Conservation (phyloP, 2,888 invertebrate genomes). For the Tetheella fluctuosa region DNA sequence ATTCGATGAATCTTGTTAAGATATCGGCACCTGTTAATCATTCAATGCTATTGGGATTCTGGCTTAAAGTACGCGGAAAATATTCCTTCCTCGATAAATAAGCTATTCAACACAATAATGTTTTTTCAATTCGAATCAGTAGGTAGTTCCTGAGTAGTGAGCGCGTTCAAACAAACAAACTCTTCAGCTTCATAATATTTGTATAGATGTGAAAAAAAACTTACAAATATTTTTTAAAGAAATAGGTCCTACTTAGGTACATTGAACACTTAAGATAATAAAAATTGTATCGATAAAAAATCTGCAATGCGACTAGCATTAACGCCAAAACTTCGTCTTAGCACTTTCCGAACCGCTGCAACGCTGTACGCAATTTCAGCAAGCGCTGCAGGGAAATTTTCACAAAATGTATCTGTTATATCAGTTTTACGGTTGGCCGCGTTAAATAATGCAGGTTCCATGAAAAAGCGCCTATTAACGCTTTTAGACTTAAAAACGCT, state of each 20-base stretch:
- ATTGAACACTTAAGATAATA: no score
- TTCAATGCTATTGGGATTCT: neutral
- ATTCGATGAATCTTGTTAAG: slow-evolving; percentile 32
- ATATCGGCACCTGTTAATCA: slow-evolving; percentile 30
- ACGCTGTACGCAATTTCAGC: neutral
- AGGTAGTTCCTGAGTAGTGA: no score
- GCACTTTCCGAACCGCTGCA: slow-evolving; percentile 5
- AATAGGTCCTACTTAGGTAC: no score
- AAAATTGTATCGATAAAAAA: slow-evolving; percentile 12
- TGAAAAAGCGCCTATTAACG: slow-evolving; percentile 53
- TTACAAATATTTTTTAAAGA: no score
- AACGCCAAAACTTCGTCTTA: slow-evolving; percentile 3
- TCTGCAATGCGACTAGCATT: neutral
- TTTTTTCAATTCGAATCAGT: no score
- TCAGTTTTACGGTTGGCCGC: slow-evolving; percentile 58
- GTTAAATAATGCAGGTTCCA: slow-evolving; percentile 57
- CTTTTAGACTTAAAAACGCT: slow-evolving; percentile 51
- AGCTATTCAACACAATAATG: no score
- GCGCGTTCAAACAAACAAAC: no score
- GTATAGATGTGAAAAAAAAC: no score
- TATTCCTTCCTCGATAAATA: no score
- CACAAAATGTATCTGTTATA: slow-evolving; percentile 55
- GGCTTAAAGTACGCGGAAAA: no score
- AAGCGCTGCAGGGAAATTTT: slow-evolving; percentile 21
- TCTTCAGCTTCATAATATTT: no score